Evolutionary conservation across 2,797 vertebrate genomes (phyloP), one percentile per base, ranked within the genome.

Genomic region (Morelia viridis): DNA sequence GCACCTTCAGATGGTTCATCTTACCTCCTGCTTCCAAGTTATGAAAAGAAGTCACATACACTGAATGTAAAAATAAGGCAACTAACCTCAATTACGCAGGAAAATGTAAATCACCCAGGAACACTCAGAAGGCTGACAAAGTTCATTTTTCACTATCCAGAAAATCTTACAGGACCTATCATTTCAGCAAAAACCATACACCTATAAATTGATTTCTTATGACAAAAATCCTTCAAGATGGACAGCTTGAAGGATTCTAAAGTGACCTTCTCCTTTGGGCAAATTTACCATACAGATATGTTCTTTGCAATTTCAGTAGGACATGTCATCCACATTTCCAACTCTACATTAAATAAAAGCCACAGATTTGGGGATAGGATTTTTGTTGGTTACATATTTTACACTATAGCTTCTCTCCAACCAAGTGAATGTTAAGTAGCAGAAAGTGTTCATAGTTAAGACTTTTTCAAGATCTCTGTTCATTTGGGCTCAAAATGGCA

Each of bases 171-270:
- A 93, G 92, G 94, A 92, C 91, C 91, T 91, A 91, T 96, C 85
- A 93, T 94, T 94, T 94, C 94, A 95, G 89, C 58, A 71, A 61
- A 95, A 86, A 95, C 90, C 10, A 58, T 93, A 93, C 92, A 58
- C 58, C 57, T 92, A 65, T 91, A 94, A 96, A 96, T 96, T 95
- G 95, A 95, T 96, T 96, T 96, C 92, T 95, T 31, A 35, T 94
- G 89, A 94, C 91, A 94, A 95, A 90, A 96, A 96, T 94, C 6
- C 92, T 95, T 96, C 92, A 92, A 94, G 95, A 95, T 94, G 92
- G 93, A 91, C 90, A 94, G 68, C 35, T 58, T 91, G 90, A 93
- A 94, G 61, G 92, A 92, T 94, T 94, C 94, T 91, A 28, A 94
- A 95, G 92, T 95, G 76, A 96, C 91, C 93, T 96, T 94, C 91